Percentiles rank a stretch among this genome's conserved stretches.
phyloP scores from a whole-genome alignment of 1,140 invertebrate species.

The Pararge aegeria region DNA sequence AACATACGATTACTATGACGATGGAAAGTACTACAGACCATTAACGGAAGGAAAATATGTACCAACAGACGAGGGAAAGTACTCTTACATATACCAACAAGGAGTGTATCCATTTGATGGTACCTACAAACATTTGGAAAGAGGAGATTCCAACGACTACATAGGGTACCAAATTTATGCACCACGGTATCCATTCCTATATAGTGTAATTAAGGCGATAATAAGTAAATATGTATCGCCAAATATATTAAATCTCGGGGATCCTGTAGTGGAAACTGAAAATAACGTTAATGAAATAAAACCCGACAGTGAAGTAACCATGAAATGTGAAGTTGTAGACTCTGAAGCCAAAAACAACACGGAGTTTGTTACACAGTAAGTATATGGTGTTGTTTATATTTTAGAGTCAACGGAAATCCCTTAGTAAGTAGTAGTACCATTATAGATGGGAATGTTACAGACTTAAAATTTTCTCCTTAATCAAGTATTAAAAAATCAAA shows the following conservation, averaged over 20 bases:
- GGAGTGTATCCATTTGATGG: conserved; percentile 68
- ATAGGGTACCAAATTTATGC: conserved; percentile 57
- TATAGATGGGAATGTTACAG: too few species aligned
- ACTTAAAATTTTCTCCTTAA: too few species aligned
- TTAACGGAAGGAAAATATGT: conserved; percentile 73
- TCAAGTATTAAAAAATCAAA: too few species aligned
- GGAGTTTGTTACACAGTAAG: conserved; percentile 59
- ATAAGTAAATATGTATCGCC: conserved; percentile 54
- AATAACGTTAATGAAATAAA: conserved; percentile 46
- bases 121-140: conserved; percentile 70
- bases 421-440: too few species aligned
- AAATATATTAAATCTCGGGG: conserved; percentile 52
- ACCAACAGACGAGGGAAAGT: conserved; percentile 78
- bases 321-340: conserved; percentile 57
- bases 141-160: conserved; percentile 48
- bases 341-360: conserved; percentile 35
- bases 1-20: conserved; percentile 49
- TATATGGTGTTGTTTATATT: conserved; percentile 19
- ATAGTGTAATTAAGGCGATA: conserved; percentile 52
- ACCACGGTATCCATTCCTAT: conserved; percentile 55
- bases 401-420: neutral
- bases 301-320: conserved; percentile 45
- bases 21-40: conserved; percentile 66
- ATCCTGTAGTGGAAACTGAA: conserved; percentile 38
- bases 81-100: conserved; percentile 66